Evolutionary conservation across 2,888 invertebrate species (phyloP), one percentile per base, ranked within the genome.

Genomic region (Eulithis prunata): DNA sequence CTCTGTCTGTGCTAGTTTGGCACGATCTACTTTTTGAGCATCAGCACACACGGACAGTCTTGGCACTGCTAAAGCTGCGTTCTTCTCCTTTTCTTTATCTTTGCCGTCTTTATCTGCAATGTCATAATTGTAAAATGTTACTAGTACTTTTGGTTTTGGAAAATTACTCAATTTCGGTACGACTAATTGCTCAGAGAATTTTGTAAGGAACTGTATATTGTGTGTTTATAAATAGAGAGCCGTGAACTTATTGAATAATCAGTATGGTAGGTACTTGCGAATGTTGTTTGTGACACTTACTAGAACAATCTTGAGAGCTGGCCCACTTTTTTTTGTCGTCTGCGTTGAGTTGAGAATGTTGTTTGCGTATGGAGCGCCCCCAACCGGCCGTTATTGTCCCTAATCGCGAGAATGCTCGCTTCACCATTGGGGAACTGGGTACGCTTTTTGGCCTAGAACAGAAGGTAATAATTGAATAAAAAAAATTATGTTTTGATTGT

Each of bases 251-350:
- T 8, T 8, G 8, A 41, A 10, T 8, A 41, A 41, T 41, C 41
- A 41, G 41, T 41, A 41, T 8, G 6, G 32, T 32, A 32, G 32
- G 41, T 41, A 41, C 41, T 41, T 41, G 8, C 41, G 8, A 41
- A 11, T 41, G 41, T 5, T 41, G 41, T 7, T 54, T 38, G n/a
- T 62, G 4, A 47, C 14, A 90, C 95, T 95, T 93, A 97, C 97
- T 97, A 74, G 97, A 97, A 92, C 98, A 98, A 89, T 98, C 98
- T 86, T 98, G 97, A 58, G 97, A 97, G 77, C 97, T 97, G 79
- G 97, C 95, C 96, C 98, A 98, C 82, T 97, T 97, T 94, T 98
- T 98, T 85, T 97, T 97, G 79, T 98, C 98, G 54, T 97, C 97
- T 4, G 96, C 96, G 76, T 97, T 96, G 70, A 97, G 94, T 67